Base-by-base conservation (phyloP, 2,113 vertebrate genomes). In the Paramormyrops kingsleyae region DNA sequence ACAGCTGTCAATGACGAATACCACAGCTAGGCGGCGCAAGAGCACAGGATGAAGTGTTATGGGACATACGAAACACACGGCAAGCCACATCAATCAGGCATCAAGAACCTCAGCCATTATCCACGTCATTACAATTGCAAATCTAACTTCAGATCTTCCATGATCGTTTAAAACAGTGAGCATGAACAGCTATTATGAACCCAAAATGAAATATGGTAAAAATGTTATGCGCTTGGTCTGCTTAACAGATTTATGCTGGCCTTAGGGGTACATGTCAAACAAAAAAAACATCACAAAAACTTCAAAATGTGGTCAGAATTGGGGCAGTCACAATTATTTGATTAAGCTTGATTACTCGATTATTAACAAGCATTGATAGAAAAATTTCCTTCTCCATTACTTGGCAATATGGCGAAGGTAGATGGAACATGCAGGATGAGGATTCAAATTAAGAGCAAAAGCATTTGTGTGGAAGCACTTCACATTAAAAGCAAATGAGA, bases 1-100 rank as follows among this genome's bases (percentile, higher is more conserved):
- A 93, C 98, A 98, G 96, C 99, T 99, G 94, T 99, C 98, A 88
- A 99, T 96, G 92, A 99, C 99, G 92, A 98, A 99, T 91, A 99
- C 97, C 94, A 99, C 98, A 77, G 98, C 99, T 99, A 93, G 86
- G 77, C 49, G 13, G 5, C 9, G 49, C 5, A 56, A 9, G 44
- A 46, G 9, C 31, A 27, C 31, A 89, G 9, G 74, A 10, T 24
- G 0, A 46, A 24, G 39, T 50, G 35, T 42, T 19, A 44, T 24
- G n/a, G 27, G 50, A 77, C 47, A 2, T 46, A 4, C 1, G 42
- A n/a, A 19, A n/a, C 66, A 88, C 46, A 5, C 15, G 19, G 62
- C 59, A 50, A 74, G 35, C 44, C 42, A 17, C 24, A 47, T n/a
- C 21, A 27, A 47, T 53, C 50, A 15, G 27, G 12, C 10, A 35